phyloP scores from a whole-genome alignment of 2,797 vertebrate genomes.

The Serranus cabrilla region DNA sequence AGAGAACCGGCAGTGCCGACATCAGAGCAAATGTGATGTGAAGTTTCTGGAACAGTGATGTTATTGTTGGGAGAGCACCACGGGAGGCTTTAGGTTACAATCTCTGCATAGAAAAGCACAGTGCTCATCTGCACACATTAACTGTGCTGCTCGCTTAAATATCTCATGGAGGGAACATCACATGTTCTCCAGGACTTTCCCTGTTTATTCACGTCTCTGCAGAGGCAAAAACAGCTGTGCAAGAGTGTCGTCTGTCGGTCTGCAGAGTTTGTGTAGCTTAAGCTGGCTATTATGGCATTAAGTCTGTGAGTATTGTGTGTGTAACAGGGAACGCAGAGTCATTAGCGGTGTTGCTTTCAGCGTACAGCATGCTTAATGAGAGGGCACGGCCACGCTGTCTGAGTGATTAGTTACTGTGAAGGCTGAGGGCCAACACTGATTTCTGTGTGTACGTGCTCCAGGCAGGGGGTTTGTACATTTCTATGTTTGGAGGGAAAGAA shows the following conservation, averaged over 20 bases:
- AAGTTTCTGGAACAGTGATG: conserved; percentile 70
- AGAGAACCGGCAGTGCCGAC: conserved; percentile 11
- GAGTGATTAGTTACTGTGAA: conserved; percentile 67
- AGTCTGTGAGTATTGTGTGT: conserved; percentile 44
- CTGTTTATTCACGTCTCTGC: conserved; percentile 2
- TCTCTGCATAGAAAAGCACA: conserved; percentile 4
- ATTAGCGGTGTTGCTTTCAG: conserved; percentile 72
- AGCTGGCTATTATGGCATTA: conserved; percentile 24
- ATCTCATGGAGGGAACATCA: conserved; percentile 34
- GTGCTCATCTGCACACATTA: conserved; percentile 1
- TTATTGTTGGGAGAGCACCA: conserved; percentile 31
- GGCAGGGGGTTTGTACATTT: background rate
- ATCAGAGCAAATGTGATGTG: conserved; percentile 66
- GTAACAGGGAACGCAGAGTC: conserved; percentile 53
- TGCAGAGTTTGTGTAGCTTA: conserved; percentile 21
- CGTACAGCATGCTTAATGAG: conserved; percentile 63
- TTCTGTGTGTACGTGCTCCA: conserved; percentile 8
- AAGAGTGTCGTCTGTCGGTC: conserved; percentile 35
- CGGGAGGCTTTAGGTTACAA: conserved; percentile 30
- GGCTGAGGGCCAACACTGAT: conserved; percentile 45
- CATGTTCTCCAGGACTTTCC: conserved; percentile 24
- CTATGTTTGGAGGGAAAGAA: conserved; percentile 3
- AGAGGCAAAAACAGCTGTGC: conserved; percentile 53
- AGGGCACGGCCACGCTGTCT: conserved; percentile 59
- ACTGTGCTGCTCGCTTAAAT: background rate